Percentiles rank a stretch among this genome's conserved stretches.
Conservation (phyloP, 2,113 vertebrate species). For the Chamaetylas fuelleborni region DNA sequence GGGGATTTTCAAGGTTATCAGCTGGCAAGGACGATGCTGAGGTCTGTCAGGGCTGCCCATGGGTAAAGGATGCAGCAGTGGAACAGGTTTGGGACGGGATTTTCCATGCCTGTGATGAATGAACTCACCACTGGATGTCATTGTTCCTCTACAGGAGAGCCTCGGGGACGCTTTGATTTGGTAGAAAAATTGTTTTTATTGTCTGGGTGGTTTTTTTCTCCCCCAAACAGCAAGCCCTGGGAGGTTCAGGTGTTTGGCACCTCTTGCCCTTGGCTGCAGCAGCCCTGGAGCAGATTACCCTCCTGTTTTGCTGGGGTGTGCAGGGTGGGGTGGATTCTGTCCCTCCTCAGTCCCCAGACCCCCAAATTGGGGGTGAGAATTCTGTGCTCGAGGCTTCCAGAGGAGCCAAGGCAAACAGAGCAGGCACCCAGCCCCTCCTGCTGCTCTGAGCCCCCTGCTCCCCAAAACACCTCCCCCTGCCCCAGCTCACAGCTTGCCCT, state of each 20-base stretch:
- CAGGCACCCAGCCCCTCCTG: neutral
- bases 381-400: too few relatives aligned
- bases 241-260: slow-evolving; percentile 54
- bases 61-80: neutral
- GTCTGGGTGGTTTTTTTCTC: neutral
- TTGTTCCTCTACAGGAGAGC: slow-evolving; percentile 67
- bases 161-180: neutral
- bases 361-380: too few relatives aligned
- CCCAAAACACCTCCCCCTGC: neutral
- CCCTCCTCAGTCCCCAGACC: neutral
- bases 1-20: neutral
- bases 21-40: neutral
- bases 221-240: neutral
- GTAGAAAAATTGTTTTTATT: slow-evolving; percentile 32
- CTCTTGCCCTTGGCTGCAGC: slow-evolving; percentile 3
- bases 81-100: neutral
- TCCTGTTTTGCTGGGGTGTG: slow-evolving; percentile 23
- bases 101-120: slow-evolving; percentile 43
- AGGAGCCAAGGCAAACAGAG: too few relatives aligned
- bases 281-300: neutral
- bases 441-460: neutral
- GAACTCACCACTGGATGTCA: slow-evolving; percentile 74
- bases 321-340: neutral
- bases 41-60: neutral
- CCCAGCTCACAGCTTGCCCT: neutral